Percentiles rank a stretch among this genome's conserved stretches.
Evolutionary conservation across 2,113 vertebrate species (phyloP).

Genomic region (Urocolius indicus): DNA sequence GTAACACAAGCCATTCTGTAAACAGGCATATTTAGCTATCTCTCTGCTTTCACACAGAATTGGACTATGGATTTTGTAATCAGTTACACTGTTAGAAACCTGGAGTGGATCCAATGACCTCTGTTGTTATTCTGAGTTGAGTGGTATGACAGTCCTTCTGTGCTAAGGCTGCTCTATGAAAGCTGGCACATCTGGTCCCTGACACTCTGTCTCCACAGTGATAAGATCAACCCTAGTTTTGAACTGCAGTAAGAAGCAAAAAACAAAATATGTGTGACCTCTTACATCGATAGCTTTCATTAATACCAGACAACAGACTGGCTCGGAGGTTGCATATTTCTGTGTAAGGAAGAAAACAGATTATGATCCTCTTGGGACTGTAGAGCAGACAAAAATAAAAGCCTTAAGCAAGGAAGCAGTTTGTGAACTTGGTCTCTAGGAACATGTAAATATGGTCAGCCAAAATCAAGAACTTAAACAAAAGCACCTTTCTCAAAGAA

Average conservation of each 20-base stretch:
- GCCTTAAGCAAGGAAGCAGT: neutral
- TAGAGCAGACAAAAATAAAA: conserved; percentile 12
- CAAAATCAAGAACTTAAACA: conserved; percentile 9
- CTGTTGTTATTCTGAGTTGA: neutral
- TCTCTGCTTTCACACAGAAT: conserved; percentile 3
- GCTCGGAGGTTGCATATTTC: neutral
- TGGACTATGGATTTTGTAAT: neutral
- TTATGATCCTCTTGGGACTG: neutral
- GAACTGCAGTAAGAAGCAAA: neutral
- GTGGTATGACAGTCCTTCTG: neutral
- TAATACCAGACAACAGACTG: neutral
- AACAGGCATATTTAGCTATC: neutral
- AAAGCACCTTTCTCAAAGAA: conserved; percentile 9
- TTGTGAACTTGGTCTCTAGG: neutral
- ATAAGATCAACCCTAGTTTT: neutral
- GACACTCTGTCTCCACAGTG: rapidly evolving
- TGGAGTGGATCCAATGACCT: neutral
- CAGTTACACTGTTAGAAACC: neutral
- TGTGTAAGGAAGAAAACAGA: neutral
- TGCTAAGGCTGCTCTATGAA: neutral
- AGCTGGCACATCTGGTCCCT: neutral
- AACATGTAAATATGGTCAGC: neutral
- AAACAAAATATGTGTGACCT: neutral
- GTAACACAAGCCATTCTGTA: neutral
- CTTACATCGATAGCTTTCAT: neutral